Percentiles rank a stretch among this genome's conserved stretches.
phyloP scores from a whole-genome alignment of 1,140 invertebrate species.

The Coptotermes formosanus region DNA sequence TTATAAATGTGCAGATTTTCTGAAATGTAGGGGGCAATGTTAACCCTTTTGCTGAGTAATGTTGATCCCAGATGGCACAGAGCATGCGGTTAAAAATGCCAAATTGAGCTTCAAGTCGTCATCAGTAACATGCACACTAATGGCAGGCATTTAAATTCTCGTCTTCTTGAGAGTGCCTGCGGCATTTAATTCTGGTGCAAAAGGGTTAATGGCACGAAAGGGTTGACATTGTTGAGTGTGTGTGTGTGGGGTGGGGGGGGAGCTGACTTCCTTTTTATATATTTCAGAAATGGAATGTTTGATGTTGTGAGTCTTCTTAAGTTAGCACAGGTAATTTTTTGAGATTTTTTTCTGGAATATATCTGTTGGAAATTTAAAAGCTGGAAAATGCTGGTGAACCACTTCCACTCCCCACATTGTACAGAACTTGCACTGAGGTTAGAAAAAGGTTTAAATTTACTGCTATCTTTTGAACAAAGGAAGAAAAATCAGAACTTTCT shows the following conservation, averaged over 20 bases:
- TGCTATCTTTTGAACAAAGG: background rate
- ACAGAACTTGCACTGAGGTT: background rate
- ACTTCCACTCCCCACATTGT: background rate
- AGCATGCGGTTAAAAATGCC: no score
- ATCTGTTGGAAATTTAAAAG: background rate
- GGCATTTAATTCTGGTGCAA: no score
- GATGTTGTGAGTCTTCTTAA: background rate
- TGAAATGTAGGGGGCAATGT: background rate
- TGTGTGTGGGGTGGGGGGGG: background rate
- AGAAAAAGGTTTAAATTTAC: background rate
- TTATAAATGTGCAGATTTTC: background rate
- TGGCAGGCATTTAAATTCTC: no score
- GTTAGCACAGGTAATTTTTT: background rate
- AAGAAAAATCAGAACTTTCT: background rate
- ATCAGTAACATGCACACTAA: no score
- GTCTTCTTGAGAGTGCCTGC: no score
- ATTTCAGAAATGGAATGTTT: background rate
- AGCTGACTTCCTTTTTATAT: background rate
- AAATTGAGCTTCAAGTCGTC: no score
- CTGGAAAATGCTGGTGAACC: background rate
- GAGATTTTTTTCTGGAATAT: background rate
- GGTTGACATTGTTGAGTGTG: background rate
- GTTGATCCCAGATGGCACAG: no score
- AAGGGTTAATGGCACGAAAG: no score
- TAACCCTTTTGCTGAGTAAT: no score